Base-by-base conservation (phyloP, 1,140 invertebrate genomes). In the Diachasma alloeum region DNA sequence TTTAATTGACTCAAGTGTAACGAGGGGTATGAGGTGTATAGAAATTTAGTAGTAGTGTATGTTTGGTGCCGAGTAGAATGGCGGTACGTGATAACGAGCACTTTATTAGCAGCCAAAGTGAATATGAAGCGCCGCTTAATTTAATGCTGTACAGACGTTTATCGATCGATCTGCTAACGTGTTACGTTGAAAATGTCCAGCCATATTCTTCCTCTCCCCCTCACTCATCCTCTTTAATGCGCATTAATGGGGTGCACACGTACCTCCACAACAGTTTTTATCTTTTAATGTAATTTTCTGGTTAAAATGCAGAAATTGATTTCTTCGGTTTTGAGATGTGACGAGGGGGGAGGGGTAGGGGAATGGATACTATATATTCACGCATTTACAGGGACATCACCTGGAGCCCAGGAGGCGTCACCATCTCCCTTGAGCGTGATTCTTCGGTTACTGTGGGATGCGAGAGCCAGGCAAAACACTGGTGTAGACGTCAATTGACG, bases 21-120 rank as follows among this genome's bases (percentile, higher is more conserved):
- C 8, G 15, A 10, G 59, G 24, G 59, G 59, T 63, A 15, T 26
- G 59, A 31, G n/a, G 59, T 63, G 59, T 31, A 31, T 31, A 63
- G 59, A 63, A 63, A 71, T 71, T 44, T 71, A 71, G 36, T 59
- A 42, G 66, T 53, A 42, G 44, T 48, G 44, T 75, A 69, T 68
- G 68, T 68, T 76, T 71, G 74, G 5, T 74, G 22, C 19, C 15
- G 42, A 44, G n/a, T 19, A 71, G 68, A 46, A 44, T 71, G 74
- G 53, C 42, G 36, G 74, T 31, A 46, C 75, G 44, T 42, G 74
- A 66, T 70, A 73, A 81, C 77, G 79, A 79, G 70, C 81, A 83
- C 82, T 85, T 87, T 86, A 87, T 87, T 84, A 87, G 77, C 69
- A 77, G 44, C 77, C 76, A 39, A 74, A 86, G 81, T 84, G 82